Percentiles rank a stretch among this genome's conserved stretches.
phyloP scores from a whole-genome alignment of 2,888 invertebrate genomes.

The Drosophila mercatorum region DNA sequence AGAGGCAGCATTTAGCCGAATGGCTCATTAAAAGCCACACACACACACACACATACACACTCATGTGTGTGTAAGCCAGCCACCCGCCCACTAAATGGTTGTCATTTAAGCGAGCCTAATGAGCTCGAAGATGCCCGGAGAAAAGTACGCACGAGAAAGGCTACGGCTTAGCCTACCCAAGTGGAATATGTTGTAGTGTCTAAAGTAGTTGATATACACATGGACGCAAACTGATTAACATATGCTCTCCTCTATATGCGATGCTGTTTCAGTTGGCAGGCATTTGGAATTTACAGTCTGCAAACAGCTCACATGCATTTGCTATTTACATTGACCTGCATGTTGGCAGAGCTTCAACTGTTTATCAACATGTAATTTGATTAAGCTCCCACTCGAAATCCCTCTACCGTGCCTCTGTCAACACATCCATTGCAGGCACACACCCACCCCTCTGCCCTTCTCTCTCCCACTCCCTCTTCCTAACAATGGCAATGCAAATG shows the following conservation, averaged over 20 bases:
- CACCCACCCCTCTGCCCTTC: neutral
- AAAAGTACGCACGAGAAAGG: constrained; percentile 5
- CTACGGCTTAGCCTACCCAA: neutral
- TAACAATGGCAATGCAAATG: constrained; percentile 43
- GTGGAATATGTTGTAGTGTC: neutral
- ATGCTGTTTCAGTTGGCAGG: constrained; percentile 25
- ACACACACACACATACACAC: neutral
- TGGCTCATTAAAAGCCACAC: constrained; percentile 52
- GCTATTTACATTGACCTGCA: constrained; percentile 63
- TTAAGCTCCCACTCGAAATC: constrained; percentile 30
- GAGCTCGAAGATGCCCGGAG: constrained; percentile 18
- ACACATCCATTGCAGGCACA: constrained; percentile 23
- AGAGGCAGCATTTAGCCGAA: constrained; percentile 45
- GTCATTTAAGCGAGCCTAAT: constrained; percentile 27
- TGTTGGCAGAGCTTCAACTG: constrained; percentile 47
- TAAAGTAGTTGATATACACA: neutral
- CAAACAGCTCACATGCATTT: constrained; percentile 54
- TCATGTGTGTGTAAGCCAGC: constrained; percentile 9
- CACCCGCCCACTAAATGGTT: constrained; percentile 3
- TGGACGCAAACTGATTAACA: constrained; percentile 37
- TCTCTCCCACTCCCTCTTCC: neutral
- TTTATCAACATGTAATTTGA: constrained; percentile 65
- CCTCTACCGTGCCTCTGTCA: constrained; percentile 22
- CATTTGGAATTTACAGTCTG: constrained; percentile 30
- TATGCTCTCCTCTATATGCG: constrained; percentile 31